phyloP scores from a whole-genome alignment of 2,113 vertebrate species.

The Potamarius usumacintae region DNA sequence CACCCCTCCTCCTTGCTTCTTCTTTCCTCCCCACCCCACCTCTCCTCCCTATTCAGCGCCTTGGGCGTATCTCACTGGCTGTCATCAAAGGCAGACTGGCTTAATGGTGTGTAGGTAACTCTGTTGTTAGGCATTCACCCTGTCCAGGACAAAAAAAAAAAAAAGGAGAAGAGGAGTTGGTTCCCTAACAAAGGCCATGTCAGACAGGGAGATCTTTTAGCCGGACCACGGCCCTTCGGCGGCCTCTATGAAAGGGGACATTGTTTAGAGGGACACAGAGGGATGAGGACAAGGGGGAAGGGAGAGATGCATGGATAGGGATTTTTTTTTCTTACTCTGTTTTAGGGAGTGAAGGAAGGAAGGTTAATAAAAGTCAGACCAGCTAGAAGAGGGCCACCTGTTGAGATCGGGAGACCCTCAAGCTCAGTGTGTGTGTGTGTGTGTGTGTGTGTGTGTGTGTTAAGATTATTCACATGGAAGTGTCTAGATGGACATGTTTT shows the following conservation, averaged over 20 bases:
- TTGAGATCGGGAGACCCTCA: constrained; percentile 22
- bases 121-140: constrained; percentile 63
- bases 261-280: constrained; percentile 55
- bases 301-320: constrained; percentile 26
- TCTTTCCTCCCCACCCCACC: constrained; percentile 7
- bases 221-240: constrained; percentile 55
- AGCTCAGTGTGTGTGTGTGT: background rate
- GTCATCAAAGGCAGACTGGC: constrained; percentile 63
- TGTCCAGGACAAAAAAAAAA: constrained; percentile 53
- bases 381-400: constrained; percentile 42
- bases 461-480: background rate
- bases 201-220: constrained; percentile 67
- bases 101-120: constrained; percentile 69
- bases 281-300: constrained; percentile 31
- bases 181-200: constrained; percentile 54
- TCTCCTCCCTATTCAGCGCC: constrained; percentile 61
- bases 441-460: background rate
- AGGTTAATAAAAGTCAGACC: constrained; percentile 47
- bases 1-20: constrained; percentile 7
- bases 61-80: constrained; percentile 66
- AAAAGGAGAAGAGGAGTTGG: constrained; percentile 41
- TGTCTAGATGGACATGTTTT: background rate
- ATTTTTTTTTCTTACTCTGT: constrained; percentile 39
- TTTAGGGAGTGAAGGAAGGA: constrained; percentile 29
- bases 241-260: constrained; percentile 62